Percentiles rank a stretch among this genome's conserved stretches.
phyloP scores from a whole-genome alignment of 2,888 invertebrate genomes.

The Dromius quadrimaculatus region DNA sequence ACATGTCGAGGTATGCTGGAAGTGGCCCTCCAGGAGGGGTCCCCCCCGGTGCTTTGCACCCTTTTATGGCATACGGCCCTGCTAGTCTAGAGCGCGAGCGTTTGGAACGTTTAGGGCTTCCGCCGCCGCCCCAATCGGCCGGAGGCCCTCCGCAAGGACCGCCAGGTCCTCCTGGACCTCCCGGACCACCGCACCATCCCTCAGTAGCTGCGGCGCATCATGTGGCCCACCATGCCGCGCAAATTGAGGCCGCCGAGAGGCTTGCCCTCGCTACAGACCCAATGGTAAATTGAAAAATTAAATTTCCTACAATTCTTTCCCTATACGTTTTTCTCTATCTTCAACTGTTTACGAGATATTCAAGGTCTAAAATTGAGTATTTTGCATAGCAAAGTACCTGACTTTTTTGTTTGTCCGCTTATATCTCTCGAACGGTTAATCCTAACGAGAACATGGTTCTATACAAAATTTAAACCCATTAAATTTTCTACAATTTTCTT shows the following conservation, averaged over 20 bases:
- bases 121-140: conserved; percentile 65
- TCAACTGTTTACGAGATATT: too few relatives aligned
- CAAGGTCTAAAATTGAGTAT: too few relatives aligned
- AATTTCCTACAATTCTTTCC: too few relatives aligned
- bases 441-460: too few relatives aligned
- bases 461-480: too few relatives aligned
- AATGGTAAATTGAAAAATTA: conserved; percentile 74
- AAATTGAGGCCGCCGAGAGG: conserved; percentile 81
- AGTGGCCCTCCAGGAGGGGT: conserved; percentile 66
- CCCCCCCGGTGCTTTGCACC: conserved; percentile 74
- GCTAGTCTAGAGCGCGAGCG: conserved; percentile 84
- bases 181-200: conserved; percentile 67
- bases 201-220: conserved; percentile 66
- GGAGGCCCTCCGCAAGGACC: conserved; percentile 67
- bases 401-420: too few relatives aligned
- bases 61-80: conserved; percentile 78
- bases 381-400: too few relatives aligned
- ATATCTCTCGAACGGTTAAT: too few relatives aligned
- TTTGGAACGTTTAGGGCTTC: conserved; percentile 84
- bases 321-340: too few relatives aligned
- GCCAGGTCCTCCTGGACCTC: conserved; percentile 68
- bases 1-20: conserved; percentile 58
- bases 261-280: conserved; percentile 90
- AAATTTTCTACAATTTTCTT: too few relatives aligned
- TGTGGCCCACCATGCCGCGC: conserved; percentile 66